Conservation (phyloP, 1,140 invertebrate species). For the Brevipalpus yothersi region DNA sequence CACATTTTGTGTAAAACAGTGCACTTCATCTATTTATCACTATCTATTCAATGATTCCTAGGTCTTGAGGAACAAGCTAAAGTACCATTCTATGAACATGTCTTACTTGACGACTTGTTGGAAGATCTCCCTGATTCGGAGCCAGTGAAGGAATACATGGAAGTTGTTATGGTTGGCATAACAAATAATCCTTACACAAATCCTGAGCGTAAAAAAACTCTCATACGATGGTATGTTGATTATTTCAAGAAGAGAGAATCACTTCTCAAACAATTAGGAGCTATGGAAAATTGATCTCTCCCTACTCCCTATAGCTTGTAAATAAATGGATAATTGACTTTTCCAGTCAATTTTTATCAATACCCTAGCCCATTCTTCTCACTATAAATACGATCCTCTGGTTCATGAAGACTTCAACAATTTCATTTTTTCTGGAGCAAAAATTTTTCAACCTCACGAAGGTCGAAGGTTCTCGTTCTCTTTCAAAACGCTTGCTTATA, state of each 20-base stretch:
- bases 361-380: too few species aligned
- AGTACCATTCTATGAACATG: conserved; percentile 65
- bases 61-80: conserved; percentile 49
- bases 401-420: too few species aligned
- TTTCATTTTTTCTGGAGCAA: too few species aligned
- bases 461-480: too few species aligned
- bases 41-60: conserved; percentile 18
- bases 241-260: conserved; percentile 63
- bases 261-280: conserved; percentile 35
- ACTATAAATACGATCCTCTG: too few species aligned
- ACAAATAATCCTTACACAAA: conserved; percentile 80
- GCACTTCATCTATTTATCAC: conserved; percentile 1
- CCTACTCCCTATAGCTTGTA: too few species aligned
- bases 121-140: conserved; percentile 67
- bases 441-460: too few species aligned
- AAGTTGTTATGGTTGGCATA: conserved; percentile 71
- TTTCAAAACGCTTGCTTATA: too few species aligned
- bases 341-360: too few species aligned
- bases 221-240: conserved; percentile 71
- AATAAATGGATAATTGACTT: too few species aligned
- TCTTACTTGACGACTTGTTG: conserved; percentile 71
- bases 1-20: neutral
- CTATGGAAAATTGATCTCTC: neutral
- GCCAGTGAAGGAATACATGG: conserved; percentile 86
- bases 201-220: conserved; percentile 60